Evolutionary conservation across 2,888 invertebrate species (phyloP).

Genomic region (Acronicta leporina): DNA sequence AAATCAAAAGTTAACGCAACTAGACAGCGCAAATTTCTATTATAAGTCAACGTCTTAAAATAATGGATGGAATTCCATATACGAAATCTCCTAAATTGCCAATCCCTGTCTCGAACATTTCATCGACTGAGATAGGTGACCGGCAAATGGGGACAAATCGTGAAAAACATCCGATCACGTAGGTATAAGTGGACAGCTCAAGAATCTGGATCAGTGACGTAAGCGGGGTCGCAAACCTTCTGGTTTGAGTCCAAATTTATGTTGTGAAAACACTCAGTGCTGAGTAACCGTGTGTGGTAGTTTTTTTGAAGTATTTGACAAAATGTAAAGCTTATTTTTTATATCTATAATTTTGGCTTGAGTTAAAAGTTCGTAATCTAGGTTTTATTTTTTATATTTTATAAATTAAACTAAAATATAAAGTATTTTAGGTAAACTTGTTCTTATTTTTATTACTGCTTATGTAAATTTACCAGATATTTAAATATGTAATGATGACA

Average conservation of each 20-base stretch:
- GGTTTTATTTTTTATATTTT: too few species aligned
- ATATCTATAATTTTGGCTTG: too few species aligned
- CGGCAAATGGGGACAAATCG: slow-evolving; percentile 44
- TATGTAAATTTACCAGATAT: too few species aligned
- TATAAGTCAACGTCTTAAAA: not conserved
- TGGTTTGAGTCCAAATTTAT: slow-evolving; percentile 31
- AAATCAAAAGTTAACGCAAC: too few species aligned
- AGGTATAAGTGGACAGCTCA: slow-evolving; percentile 16
- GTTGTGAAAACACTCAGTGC: slow-evolving; percentile 35
- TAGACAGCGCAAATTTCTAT: too few species aligned
- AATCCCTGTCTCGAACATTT: slow-evolving; percentile 25
- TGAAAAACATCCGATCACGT: slow-evolving; percentile 44
- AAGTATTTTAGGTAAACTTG: too few species aligned
- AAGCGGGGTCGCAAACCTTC: slow-evolving; percentile 34
- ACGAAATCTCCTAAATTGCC: slow-evolving; percentile 18
- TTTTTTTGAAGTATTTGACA: slow-evolving; percentile 6
- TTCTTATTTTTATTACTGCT: too few species aligned
- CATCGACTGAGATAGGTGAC: slow-evolving; percentile 31
- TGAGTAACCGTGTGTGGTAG: slow-evolving; percentile 11
- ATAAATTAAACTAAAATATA: too few species aligned
- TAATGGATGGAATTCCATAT: slow-evolving; percentile 1
- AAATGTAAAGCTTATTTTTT: not conserved
- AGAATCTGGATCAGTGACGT: slow-evolving; percentile 44
- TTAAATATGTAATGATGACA: too few species aligned
- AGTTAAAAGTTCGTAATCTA: too few species aligned